phyloP scores from a whole-genome alignment of 2,113 vertebrate genomes.

The Hoplias malabaricus region DNA sequence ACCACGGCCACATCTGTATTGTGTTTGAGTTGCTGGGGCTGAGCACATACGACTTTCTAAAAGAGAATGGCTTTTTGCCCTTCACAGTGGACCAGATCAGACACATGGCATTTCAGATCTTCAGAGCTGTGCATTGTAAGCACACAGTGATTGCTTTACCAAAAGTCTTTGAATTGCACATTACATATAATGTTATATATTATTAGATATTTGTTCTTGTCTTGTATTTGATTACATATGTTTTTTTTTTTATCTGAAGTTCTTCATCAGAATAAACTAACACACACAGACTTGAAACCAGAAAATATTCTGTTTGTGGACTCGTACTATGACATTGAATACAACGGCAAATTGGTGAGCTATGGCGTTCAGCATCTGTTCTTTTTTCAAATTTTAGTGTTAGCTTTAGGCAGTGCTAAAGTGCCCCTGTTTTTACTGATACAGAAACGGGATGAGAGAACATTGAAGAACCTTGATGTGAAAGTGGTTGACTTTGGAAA shows the following conservation, averaged over 20 bases:
- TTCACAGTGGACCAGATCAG: constrained; percentile 91
- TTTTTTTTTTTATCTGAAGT: constrained; percentile 71
- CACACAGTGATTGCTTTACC: constrained; percentile 40
- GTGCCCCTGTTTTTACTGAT: not conserved
- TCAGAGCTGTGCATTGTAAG: constrained; percentile 92
- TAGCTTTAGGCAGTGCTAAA: not conserved
- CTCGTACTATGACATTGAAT: constrained; percentile 86
- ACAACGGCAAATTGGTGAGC: constrained; percentile 87
- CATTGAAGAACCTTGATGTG: constrained; percentile 86
- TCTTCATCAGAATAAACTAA: constrained; percentile 92
- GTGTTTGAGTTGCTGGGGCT: constrained; percentile 91
- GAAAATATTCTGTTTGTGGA: constrained; percentile 97
- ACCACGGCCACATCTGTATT: constrained; percentile 90
- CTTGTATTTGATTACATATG: too few relatives aligned
- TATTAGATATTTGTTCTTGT: not conserved
- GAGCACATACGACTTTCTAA: constrained; percentile 92
- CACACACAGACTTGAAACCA: constrained; percentile 95
- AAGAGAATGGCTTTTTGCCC: constrained; percentile 86
- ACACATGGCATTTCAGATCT: constrained; percentile 90
- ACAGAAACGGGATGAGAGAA: constrained; percentile 90
- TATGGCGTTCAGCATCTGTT: not conserved
- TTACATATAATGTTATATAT: not conserved
- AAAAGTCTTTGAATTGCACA: not conserved
- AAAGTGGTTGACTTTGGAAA: constrained; percentile 97
- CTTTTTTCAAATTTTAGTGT: too few relatives aligned